Conservation (phyloP, 2,888 invertebrate species). For the Trachelus iudaicus region DNA sequence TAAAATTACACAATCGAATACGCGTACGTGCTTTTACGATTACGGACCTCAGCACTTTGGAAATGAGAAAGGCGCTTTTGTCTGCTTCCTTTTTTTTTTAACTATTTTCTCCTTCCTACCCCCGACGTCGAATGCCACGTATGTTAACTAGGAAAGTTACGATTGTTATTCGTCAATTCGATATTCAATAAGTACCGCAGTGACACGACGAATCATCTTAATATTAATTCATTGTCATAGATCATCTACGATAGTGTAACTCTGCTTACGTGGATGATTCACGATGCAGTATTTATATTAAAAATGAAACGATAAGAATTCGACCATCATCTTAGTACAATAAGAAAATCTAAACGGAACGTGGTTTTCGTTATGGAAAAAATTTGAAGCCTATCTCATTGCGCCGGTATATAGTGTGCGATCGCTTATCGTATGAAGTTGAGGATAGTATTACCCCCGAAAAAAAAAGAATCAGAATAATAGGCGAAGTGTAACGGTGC, state of each 20-base stretch:
- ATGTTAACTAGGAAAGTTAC: slow-evolving; percentile 28
- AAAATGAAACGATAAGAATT: background rate
- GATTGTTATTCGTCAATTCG: slow-evolving; percentile 38
- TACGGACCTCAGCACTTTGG: background rate
- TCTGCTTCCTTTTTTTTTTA: background rate
- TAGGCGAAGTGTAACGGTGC: background rate
- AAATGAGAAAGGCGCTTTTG: background rate
- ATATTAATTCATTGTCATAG: slow-evolving; percentile 15
- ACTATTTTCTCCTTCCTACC: background rate
- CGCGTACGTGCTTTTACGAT: background rate
- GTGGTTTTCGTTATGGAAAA: background rate
- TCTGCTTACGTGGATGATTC: background rate
- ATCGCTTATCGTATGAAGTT: background rate
- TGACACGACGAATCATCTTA: background rate
- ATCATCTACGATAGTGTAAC: slow-evolving; percentile 8
- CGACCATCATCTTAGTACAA: background rate
- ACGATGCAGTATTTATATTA: background rate
- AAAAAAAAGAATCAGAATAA: background rate
- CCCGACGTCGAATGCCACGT: slow-evolving; percentile 2
- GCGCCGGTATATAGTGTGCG: background rate
- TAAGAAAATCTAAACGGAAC: background rate
- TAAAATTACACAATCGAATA: background rate
- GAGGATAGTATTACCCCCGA: background rate
- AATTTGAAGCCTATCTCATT: background rate
- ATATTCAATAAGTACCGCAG: slow-evolving; percentile 23